These are phyloP conservation scores for Leucoraja ocellata DNA, from an alignment of 2,797 vertebrate species.

Conservation along the genomic window DNA sequence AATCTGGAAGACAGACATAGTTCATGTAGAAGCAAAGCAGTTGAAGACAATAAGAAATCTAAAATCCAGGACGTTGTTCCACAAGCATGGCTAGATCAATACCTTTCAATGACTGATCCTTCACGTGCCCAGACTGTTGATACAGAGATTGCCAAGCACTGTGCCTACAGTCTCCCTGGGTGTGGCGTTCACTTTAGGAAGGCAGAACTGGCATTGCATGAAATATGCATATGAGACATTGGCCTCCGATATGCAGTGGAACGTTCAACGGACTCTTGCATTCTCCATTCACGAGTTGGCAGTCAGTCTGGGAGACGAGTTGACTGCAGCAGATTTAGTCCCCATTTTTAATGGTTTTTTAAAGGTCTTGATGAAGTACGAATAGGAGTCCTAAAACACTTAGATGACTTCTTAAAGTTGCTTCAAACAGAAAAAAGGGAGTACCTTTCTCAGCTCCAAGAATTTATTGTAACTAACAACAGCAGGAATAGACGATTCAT, in stretches of 20 bases:
- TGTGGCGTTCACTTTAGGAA: constrained; percentile 84
- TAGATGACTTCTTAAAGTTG: constrained; percentile 97
- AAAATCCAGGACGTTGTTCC: constrained; percentile 90
- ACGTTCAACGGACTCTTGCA: constrained; percentile 64
- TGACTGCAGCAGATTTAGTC: constrained; percentile 70
- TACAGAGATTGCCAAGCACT: constrained; percentile 96
- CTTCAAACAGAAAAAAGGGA: constrained; percentile 90
- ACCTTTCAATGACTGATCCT: constrained; percentile 95
- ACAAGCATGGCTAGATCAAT: constrained; percentile 90
- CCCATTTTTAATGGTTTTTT: too few relatives aligned
- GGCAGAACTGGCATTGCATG: constrained; percentile 96
- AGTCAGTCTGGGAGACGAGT: constrained; percentile 64
- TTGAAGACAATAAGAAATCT: too few relatives aligned
- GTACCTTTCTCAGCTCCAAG: too few relatives aligned
- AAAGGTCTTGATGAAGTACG: constrained; percentile 95
- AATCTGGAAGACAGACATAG: too few relatives aligned
- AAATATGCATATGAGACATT: constrained; percentile 92
- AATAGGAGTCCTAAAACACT: constrained; percentile 91
- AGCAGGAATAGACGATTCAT: constrained; percentile 97
- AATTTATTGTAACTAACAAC: constrained; percentile 97
- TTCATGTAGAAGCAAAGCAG: too few relatives aligned
- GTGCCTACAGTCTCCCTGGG: constrained; percentile 95
- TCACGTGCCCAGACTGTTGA: constrained; percentile 93
- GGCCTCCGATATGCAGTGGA: constrained; percentile 95
- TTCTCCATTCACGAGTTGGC: constrained; percentile 70